Evolutionary conservation across 2,888 invertebrate species (phyloP).

Genomic region (Rhopalosiphum nymphaeae): DNA sequence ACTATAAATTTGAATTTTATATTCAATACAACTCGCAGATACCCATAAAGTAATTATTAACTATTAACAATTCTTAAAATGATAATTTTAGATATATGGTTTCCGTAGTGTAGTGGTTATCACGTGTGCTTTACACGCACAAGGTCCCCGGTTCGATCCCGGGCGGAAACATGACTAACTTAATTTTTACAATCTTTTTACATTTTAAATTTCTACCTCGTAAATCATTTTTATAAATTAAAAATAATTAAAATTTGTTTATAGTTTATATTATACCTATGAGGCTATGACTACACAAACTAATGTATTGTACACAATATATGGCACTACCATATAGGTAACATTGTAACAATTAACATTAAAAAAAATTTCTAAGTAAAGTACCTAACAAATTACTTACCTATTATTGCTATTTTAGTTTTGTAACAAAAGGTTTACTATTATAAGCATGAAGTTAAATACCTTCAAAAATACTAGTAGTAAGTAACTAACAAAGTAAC

Average conservation of each 20-base stretch:
- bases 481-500: background rate
- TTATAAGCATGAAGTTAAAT: background rate
- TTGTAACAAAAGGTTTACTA: background rate
- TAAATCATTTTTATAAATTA: background rate
- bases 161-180: conserved; percentile 14
- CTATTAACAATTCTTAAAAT: background rate
- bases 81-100: rapidly evolving
- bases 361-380: background rate
- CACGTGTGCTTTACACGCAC: conserved; percentile 55
- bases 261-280: too few species aligned
- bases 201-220: background rate
- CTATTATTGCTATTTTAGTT: background rate
- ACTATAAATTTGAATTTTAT: background rate
- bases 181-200: background rate
- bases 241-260: background rate
- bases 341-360: background rate
- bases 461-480: background rate
- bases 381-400: rapidly evolving
- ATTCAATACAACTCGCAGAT: background rate
- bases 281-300: too few species aligned
- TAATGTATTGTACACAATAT: too few species aligned
- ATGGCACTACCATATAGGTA: too few species aligned
- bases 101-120: conserved; percentile 56
- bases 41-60: background rate
- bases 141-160: conserved; percentile 50